Conservation (phyloP, 2,888 invertebrate species). For the Lamproptera curius region DNA sequence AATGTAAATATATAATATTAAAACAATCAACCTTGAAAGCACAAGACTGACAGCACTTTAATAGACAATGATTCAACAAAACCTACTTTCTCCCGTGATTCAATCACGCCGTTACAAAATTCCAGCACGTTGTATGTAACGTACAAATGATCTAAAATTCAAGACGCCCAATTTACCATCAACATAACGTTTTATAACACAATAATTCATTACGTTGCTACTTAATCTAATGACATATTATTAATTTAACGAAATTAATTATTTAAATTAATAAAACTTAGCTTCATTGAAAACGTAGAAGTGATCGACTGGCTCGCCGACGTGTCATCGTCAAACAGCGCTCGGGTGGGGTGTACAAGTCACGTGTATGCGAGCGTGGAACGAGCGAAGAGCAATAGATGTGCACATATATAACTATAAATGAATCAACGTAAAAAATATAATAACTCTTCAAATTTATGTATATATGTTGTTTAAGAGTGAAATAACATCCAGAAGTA, state of each 20-base stretch:
- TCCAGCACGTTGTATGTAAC: background rate
- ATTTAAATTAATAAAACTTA: background rate
- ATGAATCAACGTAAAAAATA: too few species aligned
- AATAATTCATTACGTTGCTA: background rate
- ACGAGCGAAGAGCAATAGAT: slow-evolving; percentile 8
- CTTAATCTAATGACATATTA: background rate
- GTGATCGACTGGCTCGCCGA: background rate
- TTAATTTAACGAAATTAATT: background rate
- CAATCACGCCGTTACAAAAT: background rate
- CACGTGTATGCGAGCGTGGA: slow-evolving; percentile 61
- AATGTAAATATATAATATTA: too few species aligned
- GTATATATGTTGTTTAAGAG: too few species aligned
- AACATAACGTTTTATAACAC: background rate
- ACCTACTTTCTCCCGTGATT: background rate
- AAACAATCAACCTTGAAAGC: background rate
- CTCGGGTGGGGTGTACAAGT: slow-evolving; percentile 31
- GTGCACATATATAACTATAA: too few species aligned
- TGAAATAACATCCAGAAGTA: too few species aligned
- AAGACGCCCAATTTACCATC: background rate
- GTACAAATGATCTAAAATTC: too few species aligned
- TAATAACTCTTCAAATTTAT: too few species aligned
- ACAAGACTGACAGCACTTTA: background rate
- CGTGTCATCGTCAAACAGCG: slow-evolving; percentile 11
- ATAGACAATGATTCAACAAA: background rate
- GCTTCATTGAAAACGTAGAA: slow-evolving; percentile 24